A percentile compares a stretch with the other conserved stretches of the same genome.
phyloP scores from a whole-genome alignment of 35 echinoderm and acorn worm genomes.

The Anneissia japonica region DNA sequence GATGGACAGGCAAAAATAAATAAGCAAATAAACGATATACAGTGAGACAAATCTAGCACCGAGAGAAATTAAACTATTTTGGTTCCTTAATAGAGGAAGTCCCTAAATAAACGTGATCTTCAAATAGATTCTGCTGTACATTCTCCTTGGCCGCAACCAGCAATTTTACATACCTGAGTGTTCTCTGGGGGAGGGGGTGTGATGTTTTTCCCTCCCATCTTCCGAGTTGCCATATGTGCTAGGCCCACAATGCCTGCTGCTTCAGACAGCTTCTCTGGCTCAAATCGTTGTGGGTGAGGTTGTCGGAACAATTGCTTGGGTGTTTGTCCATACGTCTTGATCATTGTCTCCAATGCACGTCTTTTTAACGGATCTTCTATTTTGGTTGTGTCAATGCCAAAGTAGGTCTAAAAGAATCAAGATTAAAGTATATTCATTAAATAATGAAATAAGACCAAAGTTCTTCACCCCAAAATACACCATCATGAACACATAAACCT shows the following conservation, averaged over 20 bases:
- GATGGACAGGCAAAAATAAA: too few species aligned
- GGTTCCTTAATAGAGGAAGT: too few species aligned
- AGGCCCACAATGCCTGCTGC: not conserved
- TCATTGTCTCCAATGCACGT: conserved; percentile 95
- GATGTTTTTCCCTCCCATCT: not conserved
- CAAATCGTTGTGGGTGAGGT: conserved; percentile 47
- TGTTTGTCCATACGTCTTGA: conserved; percentile 98
- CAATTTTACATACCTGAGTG: not conserved
- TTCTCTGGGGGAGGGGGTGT: not conserved
- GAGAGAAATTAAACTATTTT: too few species aligned
- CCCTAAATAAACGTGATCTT: too few species aligned
- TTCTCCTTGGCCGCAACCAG: too few species aligned
- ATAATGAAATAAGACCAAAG: not conserved
- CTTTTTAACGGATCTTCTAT: conserved; percentile 66
- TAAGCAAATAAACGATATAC: too few species aligned
- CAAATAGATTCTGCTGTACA: too few species aligned
- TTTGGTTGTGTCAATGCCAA: conserved; percentile 66
- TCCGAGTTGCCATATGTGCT: not conserved
- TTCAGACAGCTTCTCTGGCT: conserved; percentile 28
- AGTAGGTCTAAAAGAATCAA: conserved; percentile 70
- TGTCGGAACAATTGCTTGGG: conserved; percentile 81
- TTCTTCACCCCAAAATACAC: too few species aligned
- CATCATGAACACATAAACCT: too few species aligned
- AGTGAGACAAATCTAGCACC: too few species aligned
- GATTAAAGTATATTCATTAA: not conserved